Base-by-base conservation (phyloP, 2,888 invertebrate species). In the Macropis europaea region DNA sequence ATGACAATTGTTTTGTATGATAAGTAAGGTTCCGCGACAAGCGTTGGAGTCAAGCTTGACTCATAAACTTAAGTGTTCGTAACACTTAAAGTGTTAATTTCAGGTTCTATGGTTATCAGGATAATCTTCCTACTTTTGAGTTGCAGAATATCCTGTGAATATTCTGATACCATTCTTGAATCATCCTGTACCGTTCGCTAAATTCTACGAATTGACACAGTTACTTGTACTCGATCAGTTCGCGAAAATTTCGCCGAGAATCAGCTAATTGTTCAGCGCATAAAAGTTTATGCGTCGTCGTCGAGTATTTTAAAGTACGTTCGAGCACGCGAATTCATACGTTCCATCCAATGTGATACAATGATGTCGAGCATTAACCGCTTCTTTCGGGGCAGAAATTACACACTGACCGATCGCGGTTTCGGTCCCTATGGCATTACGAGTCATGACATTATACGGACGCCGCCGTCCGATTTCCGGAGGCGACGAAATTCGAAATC, bases 291-390 rank as follows among this genome's bases (percentile, higher is more conserved):
- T 13, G 50, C 11, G 13, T 36, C 28, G 2, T 6, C 9, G n/a
- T 6, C 45, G 36, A 32, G 50, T 48, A 67, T 56, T 26, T 24
- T 22, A 30, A 67, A 50, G 30, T 17, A n/a, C 32, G 3, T 6
- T 7, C 15, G n/a, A 5, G 13, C 68, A 45, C 15, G 36, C 42
- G 36, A 57, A 43, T 26, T 19, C 43, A 13, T n/a, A 1, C 38
- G 5, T 22, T 38, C 48, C 30, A 36, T 57, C 36, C 38, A 50
- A 45, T 43, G 48, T 38, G 32, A 28, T 38, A 57, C 52, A 57
- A 34, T 52, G 68, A 57, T 19, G 57, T 19, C 26, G 32, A 24
- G 26, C 45, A 69, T 69, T 69, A 68, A 38, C 26, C 56, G 38
- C 3, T 30, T 19, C 43, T 6, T 34, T 56, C 17, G 26, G n/a